A percentile compares a stretch with the other conserved stretches of the same genome.
phyloP scores from a whole-genome alignment of 2,113 vertebrate species.

The Prunella himalayana region DNA sequence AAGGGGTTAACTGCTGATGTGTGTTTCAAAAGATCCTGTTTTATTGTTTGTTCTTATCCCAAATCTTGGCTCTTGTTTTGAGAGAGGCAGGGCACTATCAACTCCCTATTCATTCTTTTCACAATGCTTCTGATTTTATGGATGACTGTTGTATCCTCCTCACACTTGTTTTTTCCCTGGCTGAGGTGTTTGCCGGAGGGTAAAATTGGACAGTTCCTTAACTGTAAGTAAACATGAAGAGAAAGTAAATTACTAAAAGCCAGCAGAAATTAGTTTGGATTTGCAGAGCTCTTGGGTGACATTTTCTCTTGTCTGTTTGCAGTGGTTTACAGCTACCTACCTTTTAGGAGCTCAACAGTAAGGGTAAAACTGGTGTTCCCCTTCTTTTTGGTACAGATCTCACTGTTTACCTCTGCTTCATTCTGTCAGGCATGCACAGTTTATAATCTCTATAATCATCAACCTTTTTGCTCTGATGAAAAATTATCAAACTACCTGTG shows the following conservation, averaged over 20 bases:
- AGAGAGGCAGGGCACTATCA: background rate
- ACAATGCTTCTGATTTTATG: background rate
- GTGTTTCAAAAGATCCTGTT: background rate
- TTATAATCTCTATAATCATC: background rate
- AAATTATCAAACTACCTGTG: background rate
- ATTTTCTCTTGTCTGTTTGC: background rate
- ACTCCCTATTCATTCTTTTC: background rate
- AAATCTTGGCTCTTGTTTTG: background rate
- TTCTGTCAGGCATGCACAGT: background rate
- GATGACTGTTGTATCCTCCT: background rate
- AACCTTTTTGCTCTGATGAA: background rate
- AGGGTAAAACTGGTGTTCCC: background rate
- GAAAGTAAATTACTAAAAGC: background rate
- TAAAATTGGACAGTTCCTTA: background rate
- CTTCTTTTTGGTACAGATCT: background rate
- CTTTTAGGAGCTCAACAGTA: background rate
- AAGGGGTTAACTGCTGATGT: background rate
- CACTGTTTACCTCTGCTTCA: background rate
- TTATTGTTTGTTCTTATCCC: background rate
- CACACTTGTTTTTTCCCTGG: background rate
- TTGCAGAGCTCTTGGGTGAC: background rate
- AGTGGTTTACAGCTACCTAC: background rate
- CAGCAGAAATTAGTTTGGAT: background rate
- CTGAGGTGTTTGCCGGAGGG: background rate
- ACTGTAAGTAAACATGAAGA: background rate